Percentiles rank a stretch among this genome's conserved stretches.
phyloP scores from a whole-genome alignment of 2,888 invertebrate genomes.

The Ferdinandea cuprea region DNA sequence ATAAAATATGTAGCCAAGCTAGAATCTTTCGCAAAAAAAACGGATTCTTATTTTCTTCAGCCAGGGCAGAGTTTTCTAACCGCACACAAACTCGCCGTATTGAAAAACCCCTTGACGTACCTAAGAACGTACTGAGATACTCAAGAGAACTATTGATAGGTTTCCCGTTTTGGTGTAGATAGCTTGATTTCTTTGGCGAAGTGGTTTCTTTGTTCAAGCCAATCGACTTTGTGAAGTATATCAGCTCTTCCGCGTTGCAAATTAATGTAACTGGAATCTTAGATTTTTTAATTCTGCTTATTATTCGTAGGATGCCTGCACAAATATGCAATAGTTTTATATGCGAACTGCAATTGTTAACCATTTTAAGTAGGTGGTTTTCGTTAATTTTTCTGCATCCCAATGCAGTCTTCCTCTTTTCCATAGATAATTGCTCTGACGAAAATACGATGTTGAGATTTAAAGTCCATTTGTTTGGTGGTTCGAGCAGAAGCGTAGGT shows the following conservation, averaged over 20 bases:
- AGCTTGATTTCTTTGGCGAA: no score
- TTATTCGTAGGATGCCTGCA: not conserved
- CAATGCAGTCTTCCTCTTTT: not conserved
- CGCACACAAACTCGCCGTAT: conserved; percentile 5
- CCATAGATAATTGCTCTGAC: not conserved
- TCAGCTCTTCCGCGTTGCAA: not conserved
- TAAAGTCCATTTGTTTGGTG: not conserved
- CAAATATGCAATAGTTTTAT: not conserved
- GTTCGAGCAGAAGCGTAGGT: not conserved
- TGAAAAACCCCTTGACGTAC: conserved; percentile 1
- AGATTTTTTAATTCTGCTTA: no score
- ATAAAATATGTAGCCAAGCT: no score
- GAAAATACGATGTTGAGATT: not conserved
- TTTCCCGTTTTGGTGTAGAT: no score
- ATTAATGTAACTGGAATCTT: not conserved
- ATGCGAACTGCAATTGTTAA: not conserved
- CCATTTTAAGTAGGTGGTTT: not conserved
- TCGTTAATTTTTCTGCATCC: not conserved
- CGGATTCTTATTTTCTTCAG: conserved; percentile 5
- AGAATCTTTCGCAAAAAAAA: no score
- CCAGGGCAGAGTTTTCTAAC: conserved; percentile 3
- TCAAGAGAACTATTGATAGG: no score
- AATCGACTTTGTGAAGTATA: not conserved
- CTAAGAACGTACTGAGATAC: conserved; percentile 1
- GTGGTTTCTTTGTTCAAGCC: no score